Evolutionary conservation across 2,797 vertebrate genomes (phyloP).

Genomic region (Picus viridis): DNA sequence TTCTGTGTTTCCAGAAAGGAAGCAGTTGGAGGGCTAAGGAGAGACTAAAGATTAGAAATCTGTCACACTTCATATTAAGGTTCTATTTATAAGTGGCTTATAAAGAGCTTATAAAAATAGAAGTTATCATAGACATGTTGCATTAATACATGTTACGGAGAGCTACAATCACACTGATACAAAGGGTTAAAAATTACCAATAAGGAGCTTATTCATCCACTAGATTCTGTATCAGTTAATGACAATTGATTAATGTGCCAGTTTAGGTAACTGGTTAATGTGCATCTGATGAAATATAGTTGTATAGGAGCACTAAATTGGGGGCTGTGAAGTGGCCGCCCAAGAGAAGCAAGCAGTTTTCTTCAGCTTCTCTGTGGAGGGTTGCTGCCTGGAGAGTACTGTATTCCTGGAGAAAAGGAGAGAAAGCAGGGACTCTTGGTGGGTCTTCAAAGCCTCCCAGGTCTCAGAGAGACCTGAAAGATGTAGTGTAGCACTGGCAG

Average conservation of each 20-base stretch:
- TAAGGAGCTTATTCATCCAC: neutral
- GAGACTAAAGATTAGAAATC: slow-evolving; percentile 53
- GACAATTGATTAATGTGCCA: neutral
- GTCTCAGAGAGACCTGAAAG: neutral
- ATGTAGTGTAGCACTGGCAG: neutral
- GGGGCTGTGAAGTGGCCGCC: neutral
- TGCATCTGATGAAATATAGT: neutral
- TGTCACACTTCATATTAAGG: slow-evolving; percentile 64
- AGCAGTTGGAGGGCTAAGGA: slow-evolving; percentile 47
- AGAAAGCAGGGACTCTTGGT: neutral
- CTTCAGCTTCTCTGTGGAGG: neutral
- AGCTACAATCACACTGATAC: neutral
- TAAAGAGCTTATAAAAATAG: slow-evolving; percentile 48
- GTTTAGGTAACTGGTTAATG: neutral
- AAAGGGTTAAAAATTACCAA: neutral
- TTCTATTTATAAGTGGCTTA: slow-evolving; percentile 71
- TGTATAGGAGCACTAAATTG: neutral
- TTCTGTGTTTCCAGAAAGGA: slow-evolving; percentile 39
- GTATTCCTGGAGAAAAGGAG: neutral
- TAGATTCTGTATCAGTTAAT: slow-evolving; percentile 17
- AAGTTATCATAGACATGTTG: slow-evolving; percentile 22
- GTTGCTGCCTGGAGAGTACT: neutral
- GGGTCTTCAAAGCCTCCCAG: neutral
- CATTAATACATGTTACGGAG: neutral
- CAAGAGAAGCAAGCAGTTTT: neutral